phyloP scores from a whole-genome alignment of 2,888 invertebrate genomes.

The Phytoseiulus persimilis region DNA sequence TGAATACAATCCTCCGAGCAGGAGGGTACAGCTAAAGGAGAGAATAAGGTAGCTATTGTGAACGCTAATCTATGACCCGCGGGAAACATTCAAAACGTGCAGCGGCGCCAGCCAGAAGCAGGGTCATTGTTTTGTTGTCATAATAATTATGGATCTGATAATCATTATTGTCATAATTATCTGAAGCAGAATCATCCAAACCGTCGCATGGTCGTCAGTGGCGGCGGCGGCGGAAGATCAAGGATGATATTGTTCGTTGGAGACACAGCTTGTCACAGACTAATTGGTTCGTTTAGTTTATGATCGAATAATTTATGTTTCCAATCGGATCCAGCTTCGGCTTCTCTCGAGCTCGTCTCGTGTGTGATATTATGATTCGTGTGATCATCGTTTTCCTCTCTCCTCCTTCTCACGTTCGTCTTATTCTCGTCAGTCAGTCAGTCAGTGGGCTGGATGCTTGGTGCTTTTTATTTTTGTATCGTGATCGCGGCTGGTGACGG shows the following conservation, averaged over 20 bases:
- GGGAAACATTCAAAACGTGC: neutral
- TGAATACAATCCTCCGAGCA: neutral
- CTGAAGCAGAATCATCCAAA: neutral
- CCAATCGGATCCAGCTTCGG: neutral
- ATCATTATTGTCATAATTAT: constrained; percentile 5
- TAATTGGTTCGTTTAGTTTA: constrained; percentile 5
- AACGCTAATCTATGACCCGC: neutral
- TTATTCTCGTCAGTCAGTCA: neutral
- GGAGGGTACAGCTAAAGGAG: neutral
- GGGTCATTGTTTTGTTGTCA: neutral
- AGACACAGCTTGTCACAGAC: neutral
- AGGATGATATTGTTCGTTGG: neutral
- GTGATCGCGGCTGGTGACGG: neutral
- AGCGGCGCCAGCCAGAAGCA: neutral
- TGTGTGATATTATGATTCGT: constrained; percentile 5
- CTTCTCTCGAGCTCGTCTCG: neutral
- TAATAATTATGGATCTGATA: neutral
- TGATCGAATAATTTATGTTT: neutral
- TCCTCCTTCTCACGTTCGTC: neutral
- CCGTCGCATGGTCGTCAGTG: neutral
- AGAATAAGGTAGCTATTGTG: too few species aligned
- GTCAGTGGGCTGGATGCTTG: neutral
- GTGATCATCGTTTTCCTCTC: neutral
- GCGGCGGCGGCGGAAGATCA: neutral
- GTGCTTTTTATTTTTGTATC: neutral